A percentile compares a stretch with the other conserved stretches of the same genome.
Evolutionary conservation across 1,140 invertebrate genomes (phyloP).

Genomic region (Campodea augens): DNA sequence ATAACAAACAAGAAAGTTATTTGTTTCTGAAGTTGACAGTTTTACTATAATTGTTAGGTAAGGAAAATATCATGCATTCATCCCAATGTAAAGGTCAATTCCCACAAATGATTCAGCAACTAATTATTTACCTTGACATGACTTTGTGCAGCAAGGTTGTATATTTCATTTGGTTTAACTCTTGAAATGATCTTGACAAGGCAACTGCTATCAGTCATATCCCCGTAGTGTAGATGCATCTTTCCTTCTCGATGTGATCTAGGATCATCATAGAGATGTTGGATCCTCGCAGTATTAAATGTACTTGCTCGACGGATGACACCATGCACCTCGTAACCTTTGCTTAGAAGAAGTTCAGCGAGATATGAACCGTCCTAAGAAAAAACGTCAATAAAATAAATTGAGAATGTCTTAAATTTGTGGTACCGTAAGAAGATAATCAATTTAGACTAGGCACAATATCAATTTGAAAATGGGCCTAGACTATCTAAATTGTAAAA

Average conservation of each 20-base stretch:
- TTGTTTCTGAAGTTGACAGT: too few relatives aligned
- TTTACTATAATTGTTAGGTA: background rate
- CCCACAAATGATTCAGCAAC: too few relatives aligned
- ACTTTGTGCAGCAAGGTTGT: slow-evolving; percentile 98
- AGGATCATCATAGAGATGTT: slow-evolving; percentile 85
- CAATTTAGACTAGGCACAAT: background rate
- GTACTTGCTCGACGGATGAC: slow-evolving; percentile 85
- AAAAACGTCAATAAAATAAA: slow-evolving; percentile 8
- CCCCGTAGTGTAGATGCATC: slow-evolving; percentile 96
- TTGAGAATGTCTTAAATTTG: background rate
- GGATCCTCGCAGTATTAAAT: slow-evolving; percentile 90
- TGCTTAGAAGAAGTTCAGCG: slow-evolving; percentile 82
- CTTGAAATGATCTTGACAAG: slow-evolving; percentile 83
- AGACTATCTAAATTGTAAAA: background rate
- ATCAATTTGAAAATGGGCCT: background rate
- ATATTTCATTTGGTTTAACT: slow-evolving; percentile 83
- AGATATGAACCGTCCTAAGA: slow-evolving; percentile 97
- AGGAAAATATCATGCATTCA: too few relatives aligned
- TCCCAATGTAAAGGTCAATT: background rate
- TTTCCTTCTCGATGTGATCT: slow-evolving; percentile 57
- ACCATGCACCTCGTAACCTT: slow-evolving; percentile 93
- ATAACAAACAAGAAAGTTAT: too few relatives aligned
- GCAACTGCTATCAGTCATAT: slow-evolving; percentile 95
- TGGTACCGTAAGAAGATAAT: background rate
- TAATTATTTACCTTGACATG: slow-evolving; percentile 91